Percentiles rank a stretch among this genome's conserved stretches.
phyloP scores from a whole-genome alignment of 1,140 invertebrate genomes.

The Metaphire vulgaris region DNA sequence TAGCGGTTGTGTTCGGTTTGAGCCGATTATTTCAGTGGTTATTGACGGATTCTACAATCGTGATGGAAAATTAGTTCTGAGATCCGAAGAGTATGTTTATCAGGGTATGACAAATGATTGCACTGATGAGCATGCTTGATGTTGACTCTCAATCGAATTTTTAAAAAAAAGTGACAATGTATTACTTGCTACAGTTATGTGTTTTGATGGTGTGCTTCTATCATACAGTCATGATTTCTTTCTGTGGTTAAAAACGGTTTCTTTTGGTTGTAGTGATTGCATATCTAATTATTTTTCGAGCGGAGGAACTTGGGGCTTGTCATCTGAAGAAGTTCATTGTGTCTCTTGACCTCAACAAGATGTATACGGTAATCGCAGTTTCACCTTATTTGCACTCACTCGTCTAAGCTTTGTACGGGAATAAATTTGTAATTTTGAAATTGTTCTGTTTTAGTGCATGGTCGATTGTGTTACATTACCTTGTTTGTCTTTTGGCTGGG shows the following conservation, averaged over 20 bases:
- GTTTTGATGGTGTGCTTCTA: too few species aligned
- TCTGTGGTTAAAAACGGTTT: too few species aligned
- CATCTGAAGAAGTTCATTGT: conserved; percentile 45
- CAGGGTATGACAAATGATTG: conserved; percentile 37
- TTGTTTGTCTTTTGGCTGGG: too few species aligned
- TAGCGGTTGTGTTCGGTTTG: conserved; percentile 45
- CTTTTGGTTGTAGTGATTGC: conserved; percentile 42
- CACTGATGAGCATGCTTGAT: too few species aligned
- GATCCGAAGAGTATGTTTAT: conserved; percentile 41
- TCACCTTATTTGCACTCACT: neutral
- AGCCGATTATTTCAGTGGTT: conserved; percentile 38
- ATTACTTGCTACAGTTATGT: too few species aligned
- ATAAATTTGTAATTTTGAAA: too few species aligned
- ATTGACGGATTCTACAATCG: conserved; percentile 43
- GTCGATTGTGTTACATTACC: too few species aligned
- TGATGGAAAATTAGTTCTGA: conserved; percentile 44
- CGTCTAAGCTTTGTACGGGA: neutral
- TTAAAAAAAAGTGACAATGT: too few species aligned
- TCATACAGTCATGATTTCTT: too few species aligned
- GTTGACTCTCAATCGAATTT: too few species aligned
- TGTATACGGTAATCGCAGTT: conserved; percentile 40
- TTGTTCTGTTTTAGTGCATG: too few species aligned
- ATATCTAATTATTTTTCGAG: conserved; percentile 46
- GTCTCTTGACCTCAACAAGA: conserved; percentile 42
- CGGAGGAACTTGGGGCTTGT: conserved; percentile 46